Conservation (phyloP, 2,113 vertebrate genomes). For the Mormyrus iriodes region DNA sequence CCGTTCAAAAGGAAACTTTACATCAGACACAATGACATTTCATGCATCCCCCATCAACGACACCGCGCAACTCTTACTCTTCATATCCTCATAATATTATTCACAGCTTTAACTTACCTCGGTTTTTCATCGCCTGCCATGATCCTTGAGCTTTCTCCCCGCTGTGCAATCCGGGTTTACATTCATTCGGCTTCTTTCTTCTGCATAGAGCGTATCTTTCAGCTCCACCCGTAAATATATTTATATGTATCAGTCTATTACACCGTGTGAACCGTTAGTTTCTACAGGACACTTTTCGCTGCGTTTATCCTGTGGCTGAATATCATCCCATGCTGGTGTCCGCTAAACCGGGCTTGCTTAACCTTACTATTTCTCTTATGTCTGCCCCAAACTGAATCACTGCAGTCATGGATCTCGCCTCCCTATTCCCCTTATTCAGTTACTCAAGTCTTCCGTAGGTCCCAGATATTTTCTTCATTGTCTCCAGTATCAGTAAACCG, state of each 20-base stretch:
- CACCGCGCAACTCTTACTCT: not conserved
- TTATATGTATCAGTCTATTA: slow-evolving; percentile 22
- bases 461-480: slow-evolving; percentile 26
- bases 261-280: slow-evolving; percentile 42
- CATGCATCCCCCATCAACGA: not conserved
- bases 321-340: slow-evolving; percentile 32
- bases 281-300: slow-evolving; percentile 23
- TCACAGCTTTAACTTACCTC: slow-evolving; percentile 44
- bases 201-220: slow-evolving; percentile 40
- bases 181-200: slow-evolving; percentile 54
- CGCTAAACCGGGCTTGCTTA: slow-evolving; percentile 23
- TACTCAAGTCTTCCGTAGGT: slow-evolving; percentile 41
- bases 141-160: slow-evolving; percentile 30
- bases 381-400: slow-evolving; percentile 25
- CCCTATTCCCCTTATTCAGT: slow-evolving; percentile 24
- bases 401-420: slow-evolving; percentile 31
- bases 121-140: slow-evolving; percentile 53
- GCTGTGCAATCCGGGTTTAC: slow-evolving; percentile 33
- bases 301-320: slow-evolving; percentile 18
- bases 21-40: not conserved
- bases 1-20: not conserved
- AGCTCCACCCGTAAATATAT: slow-evolving; percentile 41
- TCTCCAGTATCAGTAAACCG: slow-evolving; percentile 18
- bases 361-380: not conserved
- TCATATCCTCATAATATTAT: not conserved